Base-by-base conservation (phyloP, 2,888 invertebrate genomes). In the Drosophila paucipuncta region DNA sequence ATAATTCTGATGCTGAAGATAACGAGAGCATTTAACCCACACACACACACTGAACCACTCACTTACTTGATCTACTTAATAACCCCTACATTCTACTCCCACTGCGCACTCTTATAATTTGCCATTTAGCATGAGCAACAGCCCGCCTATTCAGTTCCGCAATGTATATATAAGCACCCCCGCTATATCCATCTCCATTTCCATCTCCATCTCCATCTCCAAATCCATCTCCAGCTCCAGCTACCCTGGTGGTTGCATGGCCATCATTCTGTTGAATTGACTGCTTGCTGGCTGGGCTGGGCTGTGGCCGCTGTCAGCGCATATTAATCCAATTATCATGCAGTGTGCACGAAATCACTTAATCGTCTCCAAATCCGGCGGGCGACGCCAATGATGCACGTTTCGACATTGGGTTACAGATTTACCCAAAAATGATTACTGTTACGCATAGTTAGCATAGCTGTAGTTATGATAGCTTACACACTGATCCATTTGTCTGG, bases 251-350 rank as follows among this genome's bases (percentile, higher is more conserved):
- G 71, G 68, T 80, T 67, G 73, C 66, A 65, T 65, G 76, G 60
- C 57, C 78, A 65, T 76, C 83, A 76, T 77, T 71, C 70, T 75
- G 73, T 81, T 70, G 78, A 57, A 57, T 57, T 57, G 39, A 30
- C 25, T 25, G 25, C 47, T 47, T 25, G 49, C 25, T 31, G 53
- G 22, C 18, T 37, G 73, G 22, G 22, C 22, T 22, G 22, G 49
- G 33, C 10, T 65, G 71, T 63, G 41, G 39, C 39, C 66, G 80
- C 78, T 84, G 88, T 85, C 85, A 83, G 81, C 91, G 87, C 89
- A 91, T 91, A 91, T 90, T 91, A 92, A 91, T 91, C 91, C 91
- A 92, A 91, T 92, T 91, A 91, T 88, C 88, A 89, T 80, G 88
- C 77, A 83, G 81, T 80, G 82, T 83, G 83, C 83, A 91, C 86